Base-by-base conservation (phyloP, 2,797 vertebrate species). In the Sarcoramphus papa region DNA sequence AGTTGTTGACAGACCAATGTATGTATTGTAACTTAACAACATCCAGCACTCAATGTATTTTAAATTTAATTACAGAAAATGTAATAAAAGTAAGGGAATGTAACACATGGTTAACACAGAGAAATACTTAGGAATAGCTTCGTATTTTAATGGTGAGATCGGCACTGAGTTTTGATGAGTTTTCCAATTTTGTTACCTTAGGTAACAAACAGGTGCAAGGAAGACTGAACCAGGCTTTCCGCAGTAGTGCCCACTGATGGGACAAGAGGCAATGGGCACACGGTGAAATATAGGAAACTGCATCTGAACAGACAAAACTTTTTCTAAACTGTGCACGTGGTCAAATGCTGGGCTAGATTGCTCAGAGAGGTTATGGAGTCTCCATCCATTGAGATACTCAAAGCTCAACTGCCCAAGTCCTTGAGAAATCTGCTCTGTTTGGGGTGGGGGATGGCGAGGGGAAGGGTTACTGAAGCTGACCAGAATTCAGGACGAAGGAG, bases 261-360 rank as follows among this genome's bases (percentile, higher is more conserved):
- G 14, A 57, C 25, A 57, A 57, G 62, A 85, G 19, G 12, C 24
- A 28, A 2, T 40, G 21, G 19, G 14, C 33, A 28, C 6, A 15
- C 0, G 0, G 1, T 21, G 45, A 73, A 83, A 27, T 35, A 15
- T 0, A 53, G 30, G n/a, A 86, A 76, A 12, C 35, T 30, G 13
- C 7, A 2, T 59, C 15, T 74, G 25, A 87, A 25, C 7, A 50
- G 53, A 45, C 14, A 20, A 47, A 41, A 13, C 2, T 3, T 45
- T 31, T 70, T 75, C 21, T n/a, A n/a, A 76, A 72, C 5, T 53
- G 3, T 74, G 43, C 21, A 62, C 30, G 7, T 33, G 3, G 22
- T 41, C 2, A n/a, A 63, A 69, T 6, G 15, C 15, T 50, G n/a
- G 23, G 41, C 19, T 21, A 41, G 3, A 4, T 82, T 81, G 13